These are phyloP conservation scores for Drosophila meridiana DNA, from an alignment of 2,888 invertebrate species.

Conservation along the genomic window DNA sequence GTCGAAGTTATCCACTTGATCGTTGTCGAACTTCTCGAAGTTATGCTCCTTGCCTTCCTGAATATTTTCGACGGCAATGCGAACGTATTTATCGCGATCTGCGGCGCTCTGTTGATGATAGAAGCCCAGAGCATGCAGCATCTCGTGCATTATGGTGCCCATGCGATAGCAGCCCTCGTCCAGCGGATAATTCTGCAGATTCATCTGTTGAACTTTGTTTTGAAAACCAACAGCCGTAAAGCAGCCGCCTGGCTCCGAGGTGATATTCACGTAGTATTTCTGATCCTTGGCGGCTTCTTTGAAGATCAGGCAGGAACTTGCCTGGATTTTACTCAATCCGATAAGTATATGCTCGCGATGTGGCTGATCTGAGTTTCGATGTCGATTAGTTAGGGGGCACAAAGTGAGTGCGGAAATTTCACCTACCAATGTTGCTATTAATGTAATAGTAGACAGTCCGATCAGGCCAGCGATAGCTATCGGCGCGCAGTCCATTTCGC, in stretches of 20 bases:
- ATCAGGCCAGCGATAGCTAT: slow-evolving; percentile 87
- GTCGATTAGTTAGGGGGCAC: not conserved
- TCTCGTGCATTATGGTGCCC: slow-evolving; percentile 89
- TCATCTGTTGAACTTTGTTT: slow-evolving; percentile 82
- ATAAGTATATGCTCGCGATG: slow-evolving; percentile 88
- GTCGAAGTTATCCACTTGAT: slow-evolving; percentile 87
- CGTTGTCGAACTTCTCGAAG: slow-evolving; percentile 88
- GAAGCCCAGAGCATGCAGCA: slow-evolving; percentile 91
- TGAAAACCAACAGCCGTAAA: slow-evolving; percentile 90
- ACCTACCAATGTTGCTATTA: slow-evolving; percentile 63
- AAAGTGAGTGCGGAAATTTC: no score
- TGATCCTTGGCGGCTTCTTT: slow-evolving; percentile 86
- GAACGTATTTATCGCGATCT: slow-evolving; percentile 89
- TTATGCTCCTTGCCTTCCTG: slow-evolving; percentile 88
- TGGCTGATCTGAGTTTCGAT: slow-evolving; percentile 81
- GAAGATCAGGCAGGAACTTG: slow-evolving; percentile 90
- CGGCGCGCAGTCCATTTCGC: slow-evolving; percentile 87
- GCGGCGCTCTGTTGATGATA: slow-evolving; percentile 90
- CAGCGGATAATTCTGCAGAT: slow-evolving; percentile 45
- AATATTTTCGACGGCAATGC: slow-evolving; percentile 84
- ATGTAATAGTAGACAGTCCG: slow-evolving; percentile 88
- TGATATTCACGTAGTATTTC: slow-evolving; percentile 73
- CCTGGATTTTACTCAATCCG: slow-evolving; percentile 90
- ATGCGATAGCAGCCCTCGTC: slow-evolving; percentile 71
- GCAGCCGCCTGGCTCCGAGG: slow-evolving; percentile 86